Conservation (phyloP, 2,888 invertebrate genomes). For the Drosophila maculinotata region DNA sequence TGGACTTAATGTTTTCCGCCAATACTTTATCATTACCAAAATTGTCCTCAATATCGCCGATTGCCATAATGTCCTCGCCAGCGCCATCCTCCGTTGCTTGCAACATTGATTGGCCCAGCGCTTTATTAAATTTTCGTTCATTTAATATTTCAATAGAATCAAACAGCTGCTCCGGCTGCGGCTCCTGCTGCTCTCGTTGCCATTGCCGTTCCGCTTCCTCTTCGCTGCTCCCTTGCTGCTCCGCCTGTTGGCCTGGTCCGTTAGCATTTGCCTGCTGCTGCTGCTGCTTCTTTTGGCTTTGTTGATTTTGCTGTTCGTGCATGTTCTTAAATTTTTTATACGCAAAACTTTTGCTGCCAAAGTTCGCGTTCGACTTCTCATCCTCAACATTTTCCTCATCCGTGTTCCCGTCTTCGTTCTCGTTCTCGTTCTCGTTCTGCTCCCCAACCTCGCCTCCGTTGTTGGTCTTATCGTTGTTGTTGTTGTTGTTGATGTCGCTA, state of each 20-base stretch:
- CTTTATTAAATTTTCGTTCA: slow-evolving; percentile 82
- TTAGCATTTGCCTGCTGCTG: slow-evolving; percentile 39
- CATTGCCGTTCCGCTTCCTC: slow-evolving; percentile 16
- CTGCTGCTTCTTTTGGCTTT: slow-evolving; percentile 43
- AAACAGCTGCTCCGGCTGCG: slow-evolving; percentile 55
- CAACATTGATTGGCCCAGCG: slow-evolving; percentile 43
- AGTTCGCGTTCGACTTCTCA: slow-evolving; percentile 42
- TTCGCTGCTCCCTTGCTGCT: slow-evolving; percentile 3
- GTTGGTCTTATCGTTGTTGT: no score
- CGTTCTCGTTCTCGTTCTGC: no score
- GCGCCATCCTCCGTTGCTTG: slow-evolving; percentile 40
- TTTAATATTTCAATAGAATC: slow-evolving; percentile 78
- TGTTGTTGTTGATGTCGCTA: no score
- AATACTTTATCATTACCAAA: slow-evolving; percentile 68
- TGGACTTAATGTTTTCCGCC: slow-evolving; percentile 52
- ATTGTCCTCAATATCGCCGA: slow-evolving; percentile 76
- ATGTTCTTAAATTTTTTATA: slow-evolving; percentile 71
- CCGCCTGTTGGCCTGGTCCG: slow-evolving; percentile 31
- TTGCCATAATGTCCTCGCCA: slow-evolving; percentile 57
- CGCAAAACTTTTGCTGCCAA: slow-evolving; percentile 66
- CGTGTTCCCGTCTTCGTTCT: slow-evolving; percentile 14
- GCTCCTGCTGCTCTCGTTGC: slow-evolving; percentile 34
- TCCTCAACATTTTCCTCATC: slow-evolving; percentile 26
- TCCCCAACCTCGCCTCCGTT: no score
- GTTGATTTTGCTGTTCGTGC: slow-evolving; percentile 62